Conservation (phyloP, 1,140 invertebrate genomes). For the Notospermus geniculatus region DNA sequence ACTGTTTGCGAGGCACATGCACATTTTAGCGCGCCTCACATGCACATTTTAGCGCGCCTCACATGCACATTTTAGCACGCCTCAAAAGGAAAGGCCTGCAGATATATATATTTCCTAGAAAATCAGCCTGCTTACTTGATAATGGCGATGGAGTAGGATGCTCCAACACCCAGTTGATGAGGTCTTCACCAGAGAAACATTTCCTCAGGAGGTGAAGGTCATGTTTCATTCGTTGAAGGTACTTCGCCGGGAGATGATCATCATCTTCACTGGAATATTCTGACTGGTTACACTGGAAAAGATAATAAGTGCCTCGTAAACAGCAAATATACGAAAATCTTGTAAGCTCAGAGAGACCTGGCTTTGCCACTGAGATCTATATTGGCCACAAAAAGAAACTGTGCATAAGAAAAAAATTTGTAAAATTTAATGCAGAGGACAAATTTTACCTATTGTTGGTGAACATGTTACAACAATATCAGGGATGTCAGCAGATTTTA, state of each 20-base stretch:
- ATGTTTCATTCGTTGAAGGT: slow-evolving; percentile 32
- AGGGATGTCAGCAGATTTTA: slow-evolving; percentile 17
- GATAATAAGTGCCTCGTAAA: background rate
- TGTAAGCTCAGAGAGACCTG: too few species aligned
- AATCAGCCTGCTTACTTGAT: background rate
- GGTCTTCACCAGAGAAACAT: slow-evolving; percentile 41
- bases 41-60: background rate
- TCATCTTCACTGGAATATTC: background rate
- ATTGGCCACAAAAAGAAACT: too few species aligned
- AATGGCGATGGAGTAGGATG: background rate
- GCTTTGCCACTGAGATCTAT: too few species aligned
- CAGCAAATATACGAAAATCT: too few species aligned
- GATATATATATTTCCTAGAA: background rate
- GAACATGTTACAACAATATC: background rate
- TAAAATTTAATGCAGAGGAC: too few species aligned
- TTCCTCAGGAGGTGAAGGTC: slow-evolving; percentile 39
- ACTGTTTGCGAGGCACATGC: too few species aligned
- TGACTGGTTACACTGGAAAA: background rate
- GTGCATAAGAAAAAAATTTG: too few species aligned
- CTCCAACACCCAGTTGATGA: slow-evolving; percentile 38
- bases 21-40: background rate
- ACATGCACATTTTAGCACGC: background rate
- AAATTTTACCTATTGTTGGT: too few species aligned
- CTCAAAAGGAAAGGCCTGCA: too few species aligned
- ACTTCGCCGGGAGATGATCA: background rate